A percentile compares a stretch with the other conserved stretches of the same genome.
These are phyloP conservation scores for Zeuzera pyrina DNA, from an alignment of 2,888 invertebrate species.

Conservation along the genomic window DNA sequence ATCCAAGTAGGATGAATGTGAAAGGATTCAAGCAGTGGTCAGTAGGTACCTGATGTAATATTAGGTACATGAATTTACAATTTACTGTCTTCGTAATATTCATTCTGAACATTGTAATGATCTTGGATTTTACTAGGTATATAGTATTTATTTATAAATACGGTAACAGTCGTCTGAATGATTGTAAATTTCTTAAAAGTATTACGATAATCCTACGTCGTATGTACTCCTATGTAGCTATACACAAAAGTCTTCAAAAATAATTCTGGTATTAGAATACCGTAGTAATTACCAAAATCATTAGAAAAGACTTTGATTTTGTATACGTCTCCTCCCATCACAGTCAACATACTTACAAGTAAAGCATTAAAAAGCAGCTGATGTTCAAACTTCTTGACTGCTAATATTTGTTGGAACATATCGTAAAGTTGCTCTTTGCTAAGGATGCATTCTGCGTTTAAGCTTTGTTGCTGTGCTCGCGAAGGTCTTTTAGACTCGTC, in stretches of 20 bases:
- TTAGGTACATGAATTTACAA: too few relatives aligned
- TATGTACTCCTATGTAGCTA: too few relatives aligned
- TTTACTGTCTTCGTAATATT: too few relatives aligned
- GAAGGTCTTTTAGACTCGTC: constrained; percentile 91
- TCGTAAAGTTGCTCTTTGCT: constrained; percentile 99
- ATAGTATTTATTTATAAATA: not conserved
- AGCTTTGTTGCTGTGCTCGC: constrained; percentile 88
- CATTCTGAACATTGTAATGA: not conserved
- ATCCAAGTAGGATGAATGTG: too few relatives aligned
- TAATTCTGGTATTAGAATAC: too few relatives aligned
- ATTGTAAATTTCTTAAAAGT: not conserved
- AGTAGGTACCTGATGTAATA: too few relatives aligned
- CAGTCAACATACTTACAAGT: constrained; percentile 38
- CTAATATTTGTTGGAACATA: constrained; percentile 99
- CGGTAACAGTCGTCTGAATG: not conserved
- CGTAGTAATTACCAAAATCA: too few relatives aligned
- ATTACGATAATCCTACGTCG: not conserved
- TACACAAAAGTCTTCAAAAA: too few relatives aligned
- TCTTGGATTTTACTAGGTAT: not conserved
- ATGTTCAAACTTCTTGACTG: constrained; percentile 99
- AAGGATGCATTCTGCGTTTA: constrained; percentile 94
- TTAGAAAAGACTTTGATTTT: too few relatives aligned
- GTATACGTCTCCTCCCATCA: too few relatives aligned
- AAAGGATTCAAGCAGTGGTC: too few relatives aligned
- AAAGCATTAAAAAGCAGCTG: constrained; percentile 99